A percentile compares a stretch with the other conserved stretches of the same genome.
phyloP scores from a whole-genome alignment of 2,888 invertebrate species.

The Cosmia trapezina region DNA sequence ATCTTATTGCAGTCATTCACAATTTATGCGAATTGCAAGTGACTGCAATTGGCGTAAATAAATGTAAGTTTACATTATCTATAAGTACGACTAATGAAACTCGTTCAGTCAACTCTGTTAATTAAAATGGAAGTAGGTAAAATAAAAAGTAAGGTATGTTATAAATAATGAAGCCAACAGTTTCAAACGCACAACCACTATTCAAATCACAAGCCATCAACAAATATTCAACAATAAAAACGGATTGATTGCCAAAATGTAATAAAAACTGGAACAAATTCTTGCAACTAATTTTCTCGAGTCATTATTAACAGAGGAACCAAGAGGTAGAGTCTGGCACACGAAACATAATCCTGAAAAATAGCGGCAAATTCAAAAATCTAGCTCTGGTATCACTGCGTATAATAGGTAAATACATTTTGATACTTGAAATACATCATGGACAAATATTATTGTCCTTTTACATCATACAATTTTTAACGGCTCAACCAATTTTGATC shows the following conservation, averaged over 20 bases:
- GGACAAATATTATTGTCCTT: too few relatives aligned
- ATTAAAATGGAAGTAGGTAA: background rate
- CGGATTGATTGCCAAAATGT: constrained; percentile 4
- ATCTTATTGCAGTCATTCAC: background rate
- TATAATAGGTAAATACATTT: too few relatives aligned
- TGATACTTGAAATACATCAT: too few relatives aligned
- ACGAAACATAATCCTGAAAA: too few relatives aligned
- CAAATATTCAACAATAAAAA: background rate
- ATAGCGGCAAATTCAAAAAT: too few relatives aligned
- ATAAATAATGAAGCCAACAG: background rate
- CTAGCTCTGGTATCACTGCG: too few relatives aligned
- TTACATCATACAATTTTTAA: too few relatives aligned
- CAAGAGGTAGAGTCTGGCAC: too few relatives aligned
- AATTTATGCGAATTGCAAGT: background rate
- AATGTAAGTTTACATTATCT: background rate
- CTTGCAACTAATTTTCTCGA: constrained; percentile 2
- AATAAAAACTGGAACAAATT: background rate
- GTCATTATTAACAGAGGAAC: background rate
- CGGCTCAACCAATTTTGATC: too few relatives aligned
- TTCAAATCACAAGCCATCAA: background rate
- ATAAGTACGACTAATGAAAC: background rate
- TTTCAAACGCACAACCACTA: background rate
- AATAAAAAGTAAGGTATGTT: background rate
- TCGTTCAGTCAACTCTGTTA: background rate
- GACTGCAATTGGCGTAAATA: background rate